Conservation (phyloP, 2,888 invertebrate species). For the Morpho helenor region DNA sequence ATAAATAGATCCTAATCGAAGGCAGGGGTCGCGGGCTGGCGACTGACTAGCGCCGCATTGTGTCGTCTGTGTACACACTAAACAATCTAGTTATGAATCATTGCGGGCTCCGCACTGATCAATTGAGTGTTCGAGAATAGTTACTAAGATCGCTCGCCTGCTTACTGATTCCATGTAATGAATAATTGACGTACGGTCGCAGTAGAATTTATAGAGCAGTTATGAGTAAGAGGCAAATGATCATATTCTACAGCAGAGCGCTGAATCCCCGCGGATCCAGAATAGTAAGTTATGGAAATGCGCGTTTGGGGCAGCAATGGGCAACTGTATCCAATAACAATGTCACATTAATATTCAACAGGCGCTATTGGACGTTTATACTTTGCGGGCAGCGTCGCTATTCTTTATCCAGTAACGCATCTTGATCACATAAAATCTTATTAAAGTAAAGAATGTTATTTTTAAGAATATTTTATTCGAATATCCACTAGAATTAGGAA, state of each 20-base stretch:
- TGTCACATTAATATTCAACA: constrained; percentile 79
- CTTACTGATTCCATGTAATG: constrained; percentile 50
- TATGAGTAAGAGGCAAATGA: constrained; percentile 57
- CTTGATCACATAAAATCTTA: constrained; percentile 44
- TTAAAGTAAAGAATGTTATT: constrained; percentile 20
- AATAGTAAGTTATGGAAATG: constrained; percentile 79
- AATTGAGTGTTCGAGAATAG: constrained; percentile 22
- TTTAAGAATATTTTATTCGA: neutral
- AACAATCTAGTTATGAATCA: constrained; percentile 48
- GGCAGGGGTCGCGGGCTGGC: constrained; percentile 13
- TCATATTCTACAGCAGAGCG: constrained; percentile 68
- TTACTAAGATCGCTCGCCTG: constrained; percentile 28
- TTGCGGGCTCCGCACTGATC: constrained; percentile 25
- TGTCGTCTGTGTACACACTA: constrained; percentile 35
- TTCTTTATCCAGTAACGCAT: constrained; percentile 55
- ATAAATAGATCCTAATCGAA: constrained; percentile 12
- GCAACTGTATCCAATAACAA: constrained; percentile 77
- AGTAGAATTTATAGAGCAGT: constrained; percentile 57
- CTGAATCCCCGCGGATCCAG: constrained; percentile 74
- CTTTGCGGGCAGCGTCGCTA: constrained; percentile 59
- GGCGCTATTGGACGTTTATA: constrained; percentile 67
- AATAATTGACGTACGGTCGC: constrained; percentile 53
- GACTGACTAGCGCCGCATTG: constrained; percentile 34
- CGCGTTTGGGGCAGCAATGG: constrained; percentile 76
- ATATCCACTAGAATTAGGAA: neutral